phyloP scores from a whole-genome alignment of 2,113 vertebrate genomes.

The Tachycineta bicolor region DNA sequence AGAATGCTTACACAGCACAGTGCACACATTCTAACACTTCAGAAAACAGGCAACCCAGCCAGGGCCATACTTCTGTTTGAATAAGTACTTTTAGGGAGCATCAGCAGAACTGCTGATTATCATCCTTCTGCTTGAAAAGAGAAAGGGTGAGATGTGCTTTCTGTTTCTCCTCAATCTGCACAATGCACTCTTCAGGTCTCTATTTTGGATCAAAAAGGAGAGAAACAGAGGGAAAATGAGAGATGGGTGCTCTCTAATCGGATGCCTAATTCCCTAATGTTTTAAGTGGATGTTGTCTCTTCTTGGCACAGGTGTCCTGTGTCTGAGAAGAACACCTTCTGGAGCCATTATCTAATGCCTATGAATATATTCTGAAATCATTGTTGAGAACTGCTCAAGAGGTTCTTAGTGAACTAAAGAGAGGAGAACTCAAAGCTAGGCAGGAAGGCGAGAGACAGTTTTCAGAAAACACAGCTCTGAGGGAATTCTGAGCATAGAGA shows the following conservation, averaged over 20 bases:
- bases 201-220: not conserved
- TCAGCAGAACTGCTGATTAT: not conserved
- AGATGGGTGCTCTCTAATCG: not conserved
- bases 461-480: not conserved
- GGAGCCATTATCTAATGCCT: not conserved
- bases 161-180: not conserved
- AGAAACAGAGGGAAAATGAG: not conserved
- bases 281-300: not conserved
- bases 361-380: not conserved
- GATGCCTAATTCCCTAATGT: not conserved
- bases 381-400: not conserved
- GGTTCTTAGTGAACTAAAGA: not conserved
- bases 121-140: not conserved
- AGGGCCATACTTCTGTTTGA: not conserved
- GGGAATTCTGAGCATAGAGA: not conserved
- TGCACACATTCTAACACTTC: not conserved
- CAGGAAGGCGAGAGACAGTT: not conserved
- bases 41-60: not conserved
- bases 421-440: not conserved
- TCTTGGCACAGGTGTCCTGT: not conserved
- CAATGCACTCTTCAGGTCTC: not conserved
- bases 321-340: not conserved
- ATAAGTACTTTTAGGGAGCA: not conserved
- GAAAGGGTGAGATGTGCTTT: not conserved
- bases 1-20: conserved; percentile 26